Base-by-base conservation (phyloP, 2,888 invertebrate genomes). In the Smittia aterrima region DNA sequence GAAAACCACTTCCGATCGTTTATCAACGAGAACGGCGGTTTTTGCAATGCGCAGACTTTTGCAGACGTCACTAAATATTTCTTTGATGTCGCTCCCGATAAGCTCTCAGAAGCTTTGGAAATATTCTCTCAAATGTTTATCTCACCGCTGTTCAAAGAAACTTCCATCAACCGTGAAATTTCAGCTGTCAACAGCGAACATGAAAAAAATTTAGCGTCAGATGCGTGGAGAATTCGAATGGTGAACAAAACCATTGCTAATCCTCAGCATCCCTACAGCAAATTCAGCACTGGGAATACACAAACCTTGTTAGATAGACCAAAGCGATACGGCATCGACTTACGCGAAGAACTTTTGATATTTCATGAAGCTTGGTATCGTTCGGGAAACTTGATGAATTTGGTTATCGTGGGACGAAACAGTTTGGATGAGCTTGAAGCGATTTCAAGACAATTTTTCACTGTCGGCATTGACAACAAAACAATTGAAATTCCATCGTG, bases 71-170 rank as follows among this genome's bases (percentile, higher is more conserved):
- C 96, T 0, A 91, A 90, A 75, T 96, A 91, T 82, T 93, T 90
- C 81, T 96, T 96, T 82, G 95, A 96, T 79, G 88, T 96, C 4
- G 85, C 91, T 25, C 92, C 95, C 0, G 89, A 90, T 9, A 86
- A 91, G 78, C 84, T 96, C 0, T 79, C 82, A 16, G 87, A 86
- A 24, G 90, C 93, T 27, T 81, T 96, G 53, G 95, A 96, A 80
- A 92, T 95, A 77, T 96, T 97, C 85, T 88, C 95, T 0, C 95
- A 96, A 81, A 96, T 96, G 85, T 97, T 96, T 84, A 86, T 93
- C 41, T 83, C 87, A 0, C 97, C 96, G 0, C 85, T 95, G n/a
- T 96, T 97, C 84, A 94, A 94, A 13, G 92, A 92, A 80, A 84
- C 87, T 66, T 92, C 92, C 3, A 95, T 95, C 0, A 93, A 92